These are phyloP conservation scores for Acanthurus leucopareius DNA, from an alignment of 2,797 vertebrate genomes.

Conservation along the genomic window DNA sequence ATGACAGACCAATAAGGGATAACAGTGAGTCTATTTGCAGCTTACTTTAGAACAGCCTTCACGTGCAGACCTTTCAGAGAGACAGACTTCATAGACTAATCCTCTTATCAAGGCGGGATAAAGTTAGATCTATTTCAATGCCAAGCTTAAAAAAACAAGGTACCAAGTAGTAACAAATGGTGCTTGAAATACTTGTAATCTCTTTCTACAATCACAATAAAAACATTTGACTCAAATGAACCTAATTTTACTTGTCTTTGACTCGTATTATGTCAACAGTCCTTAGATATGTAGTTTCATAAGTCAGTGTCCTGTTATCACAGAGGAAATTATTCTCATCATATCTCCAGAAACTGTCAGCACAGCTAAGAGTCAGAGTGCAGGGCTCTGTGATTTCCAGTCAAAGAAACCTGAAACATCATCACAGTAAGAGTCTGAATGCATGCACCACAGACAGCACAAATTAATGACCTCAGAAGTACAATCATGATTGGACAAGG, in stretches of 20 bases:
- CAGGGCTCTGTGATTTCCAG: slow-evolving; percentile 17
- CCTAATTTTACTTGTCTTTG: not conserved
- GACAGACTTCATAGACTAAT: slow-evolving; percentile 56
- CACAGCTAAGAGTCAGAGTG: slow-evolving; percentile 8
- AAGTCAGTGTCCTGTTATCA: slow-evolving; percentile 10
- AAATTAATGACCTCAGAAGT: slow-evolving; percentile 37
- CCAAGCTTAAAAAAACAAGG: slow-evolving; percentile 11
- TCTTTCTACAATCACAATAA: not conserved
- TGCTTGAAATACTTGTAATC: not conserved
- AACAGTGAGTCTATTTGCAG: slow-evolving; percentile 17
- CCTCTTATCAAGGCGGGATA: slow-evolving; percentile 63
- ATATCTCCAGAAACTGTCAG: slow-evolving; percentile 36
- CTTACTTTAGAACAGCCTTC: slow-evolving; percentile 46
- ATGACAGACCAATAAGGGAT: slow-evolving; percentile 4
- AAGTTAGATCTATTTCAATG: slow-evolving; percentile 49
- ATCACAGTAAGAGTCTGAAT: slow-evolving; percentile 39
- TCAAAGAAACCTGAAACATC: slow-evolving; percentile 19
- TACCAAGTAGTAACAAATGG: not conserved
- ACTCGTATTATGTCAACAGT: slow-evolving; percentile 19
- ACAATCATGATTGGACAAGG: slow-evolving; percentile 14
- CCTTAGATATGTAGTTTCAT: not conserved
- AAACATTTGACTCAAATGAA: slow-evolving; percentile 6
- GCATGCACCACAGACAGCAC: slow-evolving; percentile 17
- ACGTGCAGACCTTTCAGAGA: slow-evolving; percentile 39
- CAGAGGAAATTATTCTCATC: slow-evolving; percentile 27